Base-by-base conservation (phyloP, 92 coral and sea anemone genomes). In the Parazoanthus atlanticus region DNA sequence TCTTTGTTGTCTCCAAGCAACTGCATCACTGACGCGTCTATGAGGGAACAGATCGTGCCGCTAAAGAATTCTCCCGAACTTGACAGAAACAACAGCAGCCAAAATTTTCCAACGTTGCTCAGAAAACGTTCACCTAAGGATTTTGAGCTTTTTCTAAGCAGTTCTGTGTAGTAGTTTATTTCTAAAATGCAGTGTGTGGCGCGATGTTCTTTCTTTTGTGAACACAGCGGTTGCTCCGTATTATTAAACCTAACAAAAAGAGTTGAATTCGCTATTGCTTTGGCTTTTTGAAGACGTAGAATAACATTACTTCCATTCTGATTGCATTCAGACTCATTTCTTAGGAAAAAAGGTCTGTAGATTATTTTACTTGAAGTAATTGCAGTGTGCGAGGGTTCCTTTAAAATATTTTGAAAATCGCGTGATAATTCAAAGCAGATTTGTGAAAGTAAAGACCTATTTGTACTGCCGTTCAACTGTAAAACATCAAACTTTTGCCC, bases 41-140 rank as follows among this genome's bases (percentile, higher is more conserved):
- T 13, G 4, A 71, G 19, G 21, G 76, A 29, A 5, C 21, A 6
- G 76, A 71, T 29, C 19, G 76, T 71, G 15, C 76, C 76, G 38
- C 34, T 6, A 34, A 71, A 71, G 76, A 71, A 71, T 8, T 71
- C 76, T 12, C 19, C 38, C 10, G 76, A 71, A 29, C 76, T 29
- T 28, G 76, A 71, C 31, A 71, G 76, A 71, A 71, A 71, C 76
- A 71, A 26, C 38, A 71, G 34, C 15, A 71, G 32, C 76, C 76
- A 71, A 34, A 71, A 71, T 31, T 29, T 29, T 19, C 19, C 76
- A 71, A 5, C 34, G 38, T 29, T 71, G 25, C 76, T 71, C 29
- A 71, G 76, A 71, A 29, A 4, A 9, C 38, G 40, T 71, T 71
- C 19, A 71, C 38, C 17, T 30, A 19, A 17, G 40, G 34, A 71